Base-by-base conservation (phyloP, 2,888 invertebrate genomes). In the Bibio marci region DNA sequence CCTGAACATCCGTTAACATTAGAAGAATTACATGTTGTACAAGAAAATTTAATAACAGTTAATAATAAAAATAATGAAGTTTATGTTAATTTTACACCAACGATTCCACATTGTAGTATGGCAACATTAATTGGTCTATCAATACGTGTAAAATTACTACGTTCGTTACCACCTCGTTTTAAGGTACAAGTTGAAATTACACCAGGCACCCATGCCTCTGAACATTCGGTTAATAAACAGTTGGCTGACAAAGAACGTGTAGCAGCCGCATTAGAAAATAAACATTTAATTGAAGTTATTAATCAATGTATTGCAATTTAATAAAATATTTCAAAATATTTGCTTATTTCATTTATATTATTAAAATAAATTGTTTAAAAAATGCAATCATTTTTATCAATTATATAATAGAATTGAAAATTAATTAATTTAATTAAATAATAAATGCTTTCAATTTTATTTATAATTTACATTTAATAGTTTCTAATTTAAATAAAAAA, bases 31-130 rank as follows among this genome's bases (percentile, higher is more conserved):
- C 81, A 87, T 55, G 97, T 98, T 1, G 78, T 98, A 0, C 86
- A 92, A 53, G 79, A 86, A 56, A 73, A 70, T 49, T 71, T 83
- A 39, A 79, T 92, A 14, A 58, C 65, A 60, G 80, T 94, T 1
- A 71, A 82, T 55, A 79, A 90, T 61, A 65, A 69, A 35, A 64
- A 69, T 0, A 86, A 80, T 53, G 64, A 61, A 8, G 74, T 94
- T 0, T 63, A 71, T 47, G 73, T 98, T 0, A 66, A 73, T 43
- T 98, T 92, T 59, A 97, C 95, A 0, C 98, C 98, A 1, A 98
- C 98, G 0, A 97, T 98, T 50, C 97, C 97, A 0, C 95, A 98
- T 54, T 98, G 98, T 54, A 92, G 92, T 50, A 92, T 97, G 94
- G 97, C 97, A 2, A 94, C 97, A 1, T 62, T 98, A 28, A 60